Evolutionary conservation across 1,140 invertebrate genomes (phyloP).

Genomic region (Thaumetopoea pityocampa): DNA sequence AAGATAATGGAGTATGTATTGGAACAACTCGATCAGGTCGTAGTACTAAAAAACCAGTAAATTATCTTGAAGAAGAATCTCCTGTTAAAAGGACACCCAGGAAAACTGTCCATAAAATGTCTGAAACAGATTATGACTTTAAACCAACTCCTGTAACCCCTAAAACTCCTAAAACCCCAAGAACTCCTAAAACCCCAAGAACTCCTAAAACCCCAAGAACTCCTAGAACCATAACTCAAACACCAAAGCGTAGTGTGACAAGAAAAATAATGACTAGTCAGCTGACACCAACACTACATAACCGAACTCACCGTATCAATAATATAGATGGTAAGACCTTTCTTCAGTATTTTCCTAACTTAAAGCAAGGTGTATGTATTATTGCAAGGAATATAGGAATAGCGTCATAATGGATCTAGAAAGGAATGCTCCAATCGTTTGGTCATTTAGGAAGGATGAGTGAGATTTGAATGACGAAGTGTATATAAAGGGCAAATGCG

Average conservation of each 20-base stretch:
- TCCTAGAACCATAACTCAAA: constrained; percentile 26
- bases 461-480: too few species aligned
- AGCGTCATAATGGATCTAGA: too few species aligned
- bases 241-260: constrained; percentile 41
- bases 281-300: constrained; percentile 58
- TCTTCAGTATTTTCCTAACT: background rate
- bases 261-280: constrained; percentile 55
- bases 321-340: constrained; percentile 49
- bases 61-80: constrained; percentile 45
- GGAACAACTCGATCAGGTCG: constrained; percentile 40
- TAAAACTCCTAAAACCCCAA: constrained; percentile 42
- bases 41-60: constrained; percentile 32
- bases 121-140: constrained; percentile 61
- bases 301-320: constrained; percentile 56
- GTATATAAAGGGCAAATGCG: too few species aligned
- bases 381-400: too few species aligned
- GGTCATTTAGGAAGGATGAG: too few species aligned
- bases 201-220: too few species aligned
- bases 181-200: constrained; percentile 28
- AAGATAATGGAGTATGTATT: constrained; percentile 38
- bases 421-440: too few species aligned
- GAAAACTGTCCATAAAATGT: constrained; percentile 28
- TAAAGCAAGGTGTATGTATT: background rate
- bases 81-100: constrained; percentile 51
- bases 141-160: constrained; percentile 42